Evolutionary conservation across 1,140 invertebrate genomes (phyloP), one percentile per base, ranked within the genome.

Genomic region (Euschistus heros): DNA sequence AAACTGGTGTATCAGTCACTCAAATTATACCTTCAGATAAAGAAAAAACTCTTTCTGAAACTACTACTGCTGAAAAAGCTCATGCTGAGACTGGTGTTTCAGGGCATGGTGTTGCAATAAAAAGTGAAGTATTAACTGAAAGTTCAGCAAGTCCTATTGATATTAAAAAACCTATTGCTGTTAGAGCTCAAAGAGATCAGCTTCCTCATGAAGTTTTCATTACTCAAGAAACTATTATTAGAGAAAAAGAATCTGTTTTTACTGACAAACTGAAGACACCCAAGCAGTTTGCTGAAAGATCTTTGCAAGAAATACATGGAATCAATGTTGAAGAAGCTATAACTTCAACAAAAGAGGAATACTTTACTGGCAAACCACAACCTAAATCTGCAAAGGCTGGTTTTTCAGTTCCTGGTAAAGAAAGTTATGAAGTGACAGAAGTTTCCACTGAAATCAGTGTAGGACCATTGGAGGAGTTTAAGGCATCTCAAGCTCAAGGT

Each of bases 221-320:
- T 30, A 70, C 74, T 47, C 75, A 78, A 69, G 76, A 79, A 72
- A 67, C 76, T 18, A 59, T 62, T 20, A 52, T 69, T 15, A 60
- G 65, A 27, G 70, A 72, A 50, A 68, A 68, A 54, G 71, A 72
- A 66, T 46, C 20, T 2, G 50, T 62, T 6, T 70, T 70, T 59
- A 10, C 15, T 22, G 42, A 50, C 5, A 67, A 67, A 66, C 59
- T 46, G 10, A 76, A 76, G 74, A 78, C 80, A 20, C 76, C 80
- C 44, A 65, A 62, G 18, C 80, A 82, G 69, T 71, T 71, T 44
- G 75, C 76, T 10, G 71, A 71, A 59, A 66, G 80, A 46, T 68
- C 64, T 13, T 81, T 81, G 69, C 73, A 76, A 68, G 77, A 80
- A 73, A 75, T 73, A 44, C 71, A 78, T 72, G 69, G 77, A 68